phyloP scores from a whole-genome alignment of 2,888 invertebrate species.

The Meandrusa payeni region DNA sequence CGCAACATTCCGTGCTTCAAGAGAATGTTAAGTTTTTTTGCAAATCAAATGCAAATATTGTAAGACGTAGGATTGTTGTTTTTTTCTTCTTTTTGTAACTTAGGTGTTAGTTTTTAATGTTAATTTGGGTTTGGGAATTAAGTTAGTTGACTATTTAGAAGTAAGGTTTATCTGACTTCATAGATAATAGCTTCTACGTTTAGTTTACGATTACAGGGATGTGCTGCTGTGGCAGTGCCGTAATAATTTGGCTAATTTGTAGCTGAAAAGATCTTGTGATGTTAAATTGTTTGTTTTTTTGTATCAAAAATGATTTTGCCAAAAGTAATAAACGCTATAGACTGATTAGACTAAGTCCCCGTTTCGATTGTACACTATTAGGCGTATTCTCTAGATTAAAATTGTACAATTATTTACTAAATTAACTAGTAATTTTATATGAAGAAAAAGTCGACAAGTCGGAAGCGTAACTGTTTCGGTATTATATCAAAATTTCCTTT shows the following conservation, averaged over 20 bases:
- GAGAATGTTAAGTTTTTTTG: slow-evolving; percentile 76
- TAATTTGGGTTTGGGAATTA: slow-evolving; percentile 80
- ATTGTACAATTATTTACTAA: slow-evolving; percentile 75
- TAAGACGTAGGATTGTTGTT: slow-evolving; percentile 74
- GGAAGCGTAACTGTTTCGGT: slow-evolving; percentile 58
- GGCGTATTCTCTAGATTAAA: slow-evolving; percentile 76
- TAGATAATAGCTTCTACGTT: slow-evolving; percentile 70
- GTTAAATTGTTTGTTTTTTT: slow-evolving; percentile 44
- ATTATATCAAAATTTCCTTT: slow-evolving; percentile 58
- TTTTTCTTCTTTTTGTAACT: slow-evolving; percentile 68
- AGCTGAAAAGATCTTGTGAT: slow-evolving; percentile 46
- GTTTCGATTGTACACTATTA: slow-evolving; percentile 78
- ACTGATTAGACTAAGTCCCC: slow-evolving; percentile 79
- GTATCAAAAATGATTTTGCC: slow-evolving; percentile 56
- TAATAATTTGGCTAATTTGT: slow-evolving; percentile 52
- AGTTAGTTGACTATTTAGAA: slow-evolving; percentile 73
- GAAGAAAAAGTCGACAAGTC: slow-evolving; percentile 52
- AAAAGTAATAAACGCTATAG: slow-evolving; percentile 80
- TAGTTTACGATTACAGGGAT: slow-evolving; percentile 77
- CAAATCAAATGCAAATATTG: slow-evolving; percentile 67
- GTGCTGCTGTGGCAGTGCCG: slow-evolving; percentile 71
- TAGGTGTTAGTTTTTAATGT: slow-evolving; percentile 75
- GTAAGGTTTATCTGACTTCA: slow-evolving; percentile 78
- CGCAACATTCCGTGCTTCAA: slow-evolving; percentile 71
- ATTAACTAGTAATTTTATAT: slow-evolving; percentile 58